These are phyloP conservation scores for Xiphophorus hellerii DNA, from an alignment of 2,113 vertebrate genomes.

Conservation along the genomic window DNA sequence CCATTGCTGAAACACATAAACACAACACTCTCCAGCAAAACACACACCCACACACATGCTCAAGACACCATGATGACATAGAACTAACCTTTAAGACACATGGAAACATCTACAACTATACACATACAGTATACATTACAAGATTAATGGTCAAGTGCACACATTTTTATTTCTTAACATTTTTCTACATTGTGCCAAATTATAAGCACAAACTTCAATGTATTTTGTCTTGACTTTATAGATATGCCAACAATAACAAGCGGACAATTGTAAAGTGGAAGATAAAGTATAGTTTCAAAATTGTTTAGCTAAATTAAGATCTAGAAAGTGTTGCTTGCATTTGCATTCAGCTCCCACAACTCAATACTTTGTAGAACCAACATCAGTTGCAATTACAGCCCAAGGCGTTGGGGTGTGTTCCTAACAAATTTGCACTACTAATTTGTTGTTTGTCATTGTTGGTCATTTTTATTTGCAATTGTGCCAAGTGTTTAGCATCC, in stretches of 20 bases:
- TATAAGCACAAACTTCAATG: background rate
- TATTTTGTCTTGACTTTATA: background rate
- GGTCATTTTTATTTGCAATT: background rate
- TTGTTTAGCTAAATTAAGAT: too few species aligned
- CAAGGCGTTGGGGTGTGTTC: too few species aligned
- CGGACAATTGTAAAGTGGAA: background rate
- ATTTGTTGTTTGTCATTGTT: too few species aligned
- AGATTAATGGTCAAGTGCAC: background rate
- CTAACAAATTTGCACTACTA: too few species aligned
- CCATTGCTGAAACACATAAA: slow-evolving; percentile 99
- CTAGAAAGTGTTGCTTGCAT: background rate
- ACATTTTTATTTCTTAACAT: background rate
- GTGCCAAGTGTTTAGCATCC: background rate
- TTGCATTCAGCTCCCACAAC: background rate
- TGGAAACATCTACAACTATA: slow-evolving; percentile 16
- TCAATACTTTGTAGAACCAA: background rate
- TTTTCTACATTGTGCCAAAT: background rate
- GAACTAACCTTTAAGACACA: slow-evolving; percentile 34
- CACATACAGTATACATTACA: slow-evolving; percentile 2
- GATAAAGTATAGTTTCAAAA: too few species aligned
- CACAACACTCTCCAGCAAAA: slow-evolving; percentile 90
- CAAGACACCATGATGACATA: slow-evolving; percentile 52
- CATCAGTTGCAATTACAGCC: too few species aligned
- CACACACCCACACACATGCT: slow-evolving; percentile 71
- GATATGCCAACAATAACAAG: background rate